A percentile compares a stretch with the other conserved stretches of the same genome.
phyloP scores from a whole-genome alignment of 2,797 vertebrate genomes.

The Acridotheres tristis region DNA sequence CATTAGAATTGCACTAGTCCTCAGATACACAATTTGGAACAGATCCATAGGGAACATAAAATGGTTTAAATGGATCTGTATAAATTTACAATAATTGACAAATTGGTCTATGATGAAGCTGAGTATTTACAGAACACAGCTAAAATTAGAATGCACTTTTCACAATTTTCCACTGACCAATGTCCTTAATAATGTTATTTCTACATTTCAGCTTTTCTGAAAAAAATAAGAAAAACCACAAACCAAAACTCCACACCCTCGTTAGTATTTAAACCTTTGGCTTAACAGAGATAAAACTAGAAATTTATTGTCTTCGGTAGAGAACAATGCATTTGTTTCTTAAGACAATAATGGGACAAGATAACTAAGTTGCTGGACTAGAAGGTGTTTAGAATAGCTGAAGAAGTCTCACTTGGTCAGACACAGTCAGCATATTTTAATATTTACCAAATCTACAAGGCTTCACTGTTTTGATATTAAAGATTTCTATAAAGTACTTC shows the following conservation, averaged over 20 bases:
- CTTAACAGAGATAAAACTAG: not conserved
- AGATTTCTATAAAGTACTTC: not conserved
- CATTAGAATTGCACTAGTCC: not conserved
- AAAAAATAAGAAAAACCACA: not conserved
- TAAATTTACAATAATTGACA: not conserved
- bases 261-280: not conserved
- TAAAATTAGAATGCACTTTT: not conserved
- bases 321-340: not conserved
- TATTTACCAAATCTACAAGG: not conserved
- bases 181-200: not conserved
- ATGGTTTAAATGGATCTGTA: not conserved
- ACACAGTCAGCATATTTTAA: not conserved
- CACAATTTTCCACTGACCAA: not conserved
- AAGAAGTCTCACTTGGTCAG: not conserved
- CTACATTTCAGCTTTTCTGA: not conserved
- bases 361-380: not conserved
- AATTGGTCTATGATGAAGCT: not conserved
- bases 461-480: not conserved
- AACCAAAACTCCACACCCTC: fast-evolving
- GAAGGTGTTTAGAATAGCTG: not conserved
- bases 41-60: not conserved
- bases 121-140: not conserved
- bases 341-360: not conserved
- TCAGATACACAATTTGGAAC: not conserved
- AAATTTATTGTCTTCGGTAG: not conserved